A percentile compares a stretch with the other conserved stretches of the same genome.
Evolutionary conservation across 2,797 vertebrate genomes (phyloP).

Genomic region (Xenopus petersii): DNA sequence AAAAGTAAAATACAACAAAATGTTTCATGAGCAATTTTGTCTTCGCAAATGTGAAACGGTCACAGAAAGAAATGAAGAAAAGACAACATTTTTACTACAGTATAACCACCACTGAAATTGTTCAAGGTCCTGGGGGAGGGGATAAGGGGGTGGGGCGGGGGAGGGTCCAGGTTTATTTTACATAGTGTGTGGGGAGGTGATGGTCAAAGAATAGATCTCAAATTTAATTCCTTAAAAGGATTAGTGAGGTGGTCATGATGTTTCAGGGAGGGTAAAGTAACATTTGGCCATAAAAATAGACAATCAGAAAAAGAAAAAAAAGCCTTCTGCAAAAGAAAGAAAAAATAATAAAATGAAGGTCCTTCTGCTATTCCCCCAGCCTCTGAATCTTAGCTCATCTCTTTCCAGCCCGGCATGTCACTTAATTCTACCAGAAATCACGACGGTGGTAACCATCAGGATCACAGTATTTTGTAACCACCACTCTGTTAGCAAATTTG

Average conservation of each 20-base stretch:
- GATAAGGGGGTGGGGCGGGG: neutral
- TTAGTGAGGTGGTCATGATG: slow-evolving; percentile 34
- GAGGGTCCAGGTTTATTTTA: slow-evolving; percentile 19
- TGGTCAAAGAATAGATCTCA: slow-evolving; percentile 16
- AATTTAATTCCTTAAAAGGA: slow-evolving; percentile 31
- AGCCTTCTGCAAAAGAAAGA: slow-evolving; percentile 22
- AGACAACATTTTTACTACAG: slow-evolving; percentile 53
- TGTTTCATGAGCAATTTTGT: slow-evolving; percentile 63
- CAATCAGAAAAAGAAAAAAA: slow-evolving; percentile 50
- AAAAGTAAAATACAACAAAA: slow-evolving; percentile 66
- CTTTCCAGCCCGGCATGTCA: neutral
- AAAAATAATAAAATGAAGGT: slow-evolving; percentile 29
- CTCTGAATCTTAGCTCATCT: slow-evolving; percentile 49
- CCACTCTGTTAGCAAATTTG: slow-evolving; percentile 93
- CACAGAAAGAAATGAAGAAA: slow-evolving; percentile 49
- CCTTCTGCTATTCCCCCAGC: slow-evolving; percentile 40
- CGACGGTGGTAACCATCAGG: slow-evolving; percentile 90
- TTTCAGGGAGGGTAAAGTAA: slow-evolving; percentile 44
- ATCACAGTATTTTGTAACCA: slow-evolving; percentile 95
- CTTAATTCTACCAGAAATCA: slow-evolving; percentile 84
- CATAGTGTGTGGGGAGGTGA: slow-evolving; percentile 22
- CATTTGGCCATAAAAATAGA: slow-evolving; percentile 62
- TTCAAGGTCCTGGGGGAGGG: slow-evolving; percentile 19
- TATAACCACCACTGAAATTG: slow-evolving; percentile 51
- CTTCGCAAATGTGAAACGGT: slow-evolving; percentile 66